Conservation (phyloP, 2,797 vertebrate genomes). For the Coregonus sp. region DNA sequence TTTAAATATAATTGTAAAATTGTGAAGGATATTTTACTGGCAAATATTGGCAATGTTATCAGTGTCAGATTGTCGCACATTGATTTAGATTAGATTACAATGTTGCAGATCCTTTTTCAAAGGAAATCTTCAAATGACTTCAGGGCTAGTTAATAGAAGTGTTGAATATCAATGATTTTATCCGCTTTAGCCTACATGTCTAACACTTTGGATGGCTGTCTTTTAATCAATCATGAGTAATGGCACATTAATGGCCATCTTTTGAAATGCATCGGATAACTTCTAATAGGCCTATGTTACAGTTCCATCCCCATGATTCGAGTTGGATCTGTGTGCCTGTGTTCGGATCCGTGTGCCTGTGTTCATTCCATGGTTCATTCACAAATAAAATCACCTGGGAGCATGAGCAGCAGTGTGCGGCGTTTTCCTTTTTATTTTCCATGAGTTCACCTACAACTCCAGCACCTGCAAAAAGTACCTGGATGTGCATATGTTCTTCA, state of each 20-base stretch:
- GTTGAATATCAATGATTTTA: background rate
- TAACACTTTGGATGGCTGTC: conserved; percentile 11
- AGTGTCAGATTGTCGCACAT: background rate
- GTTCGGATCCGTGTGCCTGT: background rate
- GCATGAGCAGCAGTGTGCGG: too few species aligned
- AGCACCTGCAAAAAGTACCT: too few species aligned
- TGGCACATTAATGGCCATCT: background rate
- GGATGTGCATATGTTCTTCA: too few species aligned
- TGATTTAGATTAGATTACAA: conserved; percentile 39
- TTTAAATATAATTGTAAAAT: background rate
- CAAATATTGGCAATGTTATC: background rate
- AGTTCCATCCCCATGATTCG: background rate
- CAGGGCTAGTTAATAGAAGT: background rate
- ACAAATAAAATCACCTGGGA: too few species aligned
- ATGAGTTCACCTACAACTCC: too few species aligned
- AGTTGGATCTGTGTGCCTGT: background rate
- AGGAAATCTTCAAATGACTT: conserved; percentile 52
- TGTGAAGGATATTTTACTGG: background rate
- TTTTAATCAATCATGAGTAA: conserved; percentile 2
- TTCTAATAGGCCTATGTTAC: background rate
- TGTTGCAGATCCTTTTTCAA: conserved; percentile 47
- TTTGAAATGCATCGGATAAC: background rate
- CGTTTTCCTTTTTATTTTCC: too few species aligned
- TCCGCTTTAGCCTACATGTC: background rate
- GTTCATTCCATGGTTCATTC: background rate